Evolutionary conservation across 2,797 vertebrate genomes (phyloP), one percentile per base, ranked within the genome.

Genomic region (Percopsis omiscomaycus): DNA sequence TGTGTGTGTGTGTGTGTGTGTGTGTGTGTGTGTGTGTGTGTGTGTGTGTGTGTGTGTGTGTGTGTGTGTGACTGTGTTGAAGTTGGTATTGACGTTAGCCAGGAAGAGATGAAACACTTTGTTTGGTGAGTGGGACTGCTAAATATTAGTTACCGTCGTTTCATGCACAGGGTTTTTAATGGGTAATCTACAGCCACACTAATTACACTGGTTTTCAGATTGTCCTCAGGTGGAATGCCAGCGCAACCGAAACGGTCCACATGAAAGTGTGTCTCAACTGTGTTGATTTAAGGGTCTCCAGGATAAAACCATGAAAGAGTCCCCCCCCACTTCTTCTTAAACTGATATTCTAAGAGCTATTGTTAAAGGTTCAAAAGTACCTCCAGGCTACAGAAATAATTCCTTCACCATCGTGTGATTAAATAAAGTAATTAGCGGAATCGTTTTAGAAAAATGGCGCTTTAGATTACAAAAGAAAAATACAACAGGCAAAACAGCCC

Each of bases 401-500:
- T 83, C 73, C 61, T 79, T 28, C 53, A 74, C 73, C 56, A n/a
- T 30, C 50, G n/a, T 55, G 69, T 60, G 81, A 89, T 89, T 88
- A 89, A 88, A 86, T 83, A 77, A 89, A 85, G 82, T 81, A 86
- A 90, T 88, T 87, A 88, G 69, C 73, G 27, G 70, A 78, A 81
- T 88, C 46, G 30, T 67, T 89, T 88, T 65, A 80, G 80, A 82
- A 77, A 80, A 73, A 84, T 54, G 53, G 77, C 73, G 78, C 77
- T 84, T 87, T 85, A 80, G 85, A 85, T 91, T 89, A 89, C 84
- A 89, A 88, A 89, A 84, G 78, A 60, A 82, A 79, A 86, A 85
- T 81, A 80, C 71, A 75, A 79, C 62, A 59, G 79, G 72, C 62
- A 81, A 75, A 81, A 83, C 61, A 77, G 59, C 49, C 30, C 61